Base-by-base conservation (phyloP, 1,140 invertebrate genomes). In the Drosophila melanogaster region DNA sequence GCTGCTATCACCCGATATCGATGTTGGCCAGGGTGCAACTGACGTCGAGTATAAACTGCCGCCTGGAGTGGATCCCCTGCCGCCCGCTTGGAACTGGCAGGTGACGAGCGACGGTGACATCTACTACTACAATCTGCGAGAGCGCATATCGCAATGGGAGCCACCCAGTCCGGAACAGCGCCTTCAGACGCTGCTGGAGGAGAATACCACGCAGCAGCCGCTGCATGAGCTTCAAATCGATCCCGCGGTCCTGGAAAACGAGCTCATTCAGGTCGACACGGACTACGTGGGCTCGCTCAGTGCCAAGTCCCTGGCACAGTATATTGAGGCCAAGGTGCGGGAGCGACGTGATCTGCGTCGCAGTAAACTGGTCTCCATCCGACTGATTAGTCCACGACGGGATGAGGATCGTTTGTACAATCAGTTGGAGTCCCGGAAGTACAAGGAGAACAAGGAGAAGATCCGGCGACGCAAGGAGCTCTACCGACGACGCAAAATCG, bases 41-140 rank as follows among this genome's bases (percentile, higher is more conserved):
- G 79, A 75, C 6, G 55, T 59, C 0, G 80, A 92, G 22, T 92
- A 92, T 49, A 76, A 74, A 40, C 41, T 92, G 41, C 95, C 95
- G 0, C 92, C 94, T 0, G 92, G 94, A 0, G 95, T 96, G 79
- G 67, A 66, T 12, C 83, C 64, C 0, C 90, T 99, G 44, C 97
- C 98, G 5, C 96, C 96, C 0, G 95, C 96, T 86, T 99, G 98
- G 98, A 96, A 97, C 81, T 96, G 95, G 79, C 95, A 96, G 0
- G 94, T 95, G 46, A 97, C 98, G 0, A 86, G 93, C 17, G 95
- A 96, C 44, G 97, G 98, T 2, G 93, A 97, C 64, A 94, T 95
- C 0, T 99, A 98, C 92, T 99, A 98, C 93, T 99, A 98, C 92
- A 97, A 99, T 92, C 93, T 96, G 0, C 96, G 96, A 76, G 95